Evolutionary conservation across 2,888 invertebrate genomes (phyloP).

Genomic region (Coleophora deauratella): DNA sequence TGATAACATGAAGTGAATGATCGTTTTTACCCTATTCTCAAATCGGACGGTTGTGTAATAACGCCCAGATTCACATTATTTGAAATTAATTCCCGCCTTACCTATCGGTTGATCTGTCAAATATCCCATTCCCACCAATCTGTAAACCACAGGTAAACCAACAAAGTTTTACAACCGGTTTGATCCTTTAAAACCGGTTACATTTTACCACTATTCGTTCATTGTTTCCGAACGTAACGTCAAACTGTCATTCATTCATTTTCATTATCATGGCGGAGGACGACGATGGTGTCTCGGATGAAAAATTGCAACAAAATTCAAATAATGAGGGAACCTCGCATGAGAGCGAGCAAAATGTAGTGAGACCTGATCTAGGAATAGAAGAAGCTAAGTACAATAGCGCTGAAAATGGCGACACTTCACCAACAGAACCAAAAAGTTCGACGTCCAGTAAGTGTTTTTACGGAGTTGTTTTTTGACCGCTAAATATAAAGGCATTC

Average conservation of each 20-base stretch:
- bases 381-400: slow-evolving; percentile 63
- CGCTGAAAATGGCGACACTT: slow-evolving; percentile 52
- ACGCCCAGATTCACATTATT: too few relatives aligned
- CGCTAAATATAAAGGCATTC: slow-evolving; percentile 53
- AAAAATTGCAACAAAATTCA: slow-evolving; percentile 62
- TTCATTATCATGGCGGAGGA: slow-evolving; percentile 71
- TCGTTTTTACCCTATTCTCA: too few relatives aligned
- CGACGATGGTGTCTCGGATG: slow-evolving; percentile 68
- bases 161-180: too few relatives aligned
- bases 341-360: slow-evolving; percentile 52
- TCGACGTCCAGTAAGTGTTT: slow-evolving; percentile 62
- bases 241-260: slow-evolving; percentile 59
- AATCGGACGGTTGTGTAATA: too few relatives aligned
- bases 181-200: too few relatives aligned
- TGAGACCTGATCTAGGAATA: slow-evolving; percentile 65
- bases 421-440: slow-evolving; percentile 50
- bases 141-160: too few relatives aligned
- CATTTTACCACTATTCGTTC: too few relatives aligned
- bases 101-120: too few relatives aligned
- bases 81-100: too few relatives aligned
- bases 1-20: too few relatives aligned
- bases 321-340: slow-evolving; percentile 47
- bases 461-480: slow-evolving; percentile 64
- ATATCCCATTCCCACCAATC: too few relatives aligned
- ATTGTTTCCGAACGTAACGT: slow-evolving; percentile 31